These are phyloP conservation scores for Trachurus trachurus DNA, from an alignment of 2,797 vertebrate genomes.

Conservation along the genomic window DNA sequence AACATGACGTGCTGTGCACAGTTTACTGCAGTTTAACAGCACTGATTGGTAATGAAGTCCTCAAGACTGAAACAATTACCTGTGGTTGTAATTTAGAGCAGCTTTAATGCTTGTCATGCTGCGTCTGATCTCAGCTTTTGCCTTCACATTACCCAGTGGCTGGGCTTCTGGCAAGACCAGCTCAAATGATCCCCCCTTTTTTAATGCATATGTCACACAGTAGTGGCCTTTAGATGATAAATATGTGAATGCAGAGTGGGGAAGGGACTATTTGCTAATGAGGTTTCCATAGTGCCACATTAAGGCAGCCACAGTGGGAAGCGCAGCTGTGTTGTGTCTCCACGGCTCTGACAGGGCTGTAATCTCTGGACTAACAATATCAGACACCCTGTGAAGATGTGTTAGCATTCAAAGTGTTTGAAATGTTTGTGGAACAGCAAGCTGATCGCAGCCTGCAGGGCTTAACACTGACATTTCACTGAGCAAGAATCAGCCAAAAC, in stretches of 20 bases:
- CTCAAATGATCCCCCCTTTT: slow-evolving; percentile 17
- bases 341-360: slow-evolving; percentile 77
- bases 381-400: slow-evolving; percentile 80
- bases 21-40: slow-evolving; percentile 45
- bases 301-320: slow-evolving; percentile 73
- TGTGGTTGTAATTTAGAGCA: slow-evolving; percentile 47
- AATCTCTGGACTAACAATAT: slow-evolving; percentile 84
- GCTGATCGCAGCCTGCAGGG: slow-evolving; percentile 50
- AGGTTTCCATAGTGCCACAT: slow-evolving; percentile 78
- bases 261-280: slow-evolving; percentile 71
- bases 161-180: slow-evolving; percentile 27
- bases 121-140: slow-evolving; percentile 36
- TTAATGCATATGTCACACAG: slow-evolving; percentile 52
- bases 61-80: slow-evolving; percentile 48
- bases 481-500: slow-evolving; percentile 36
- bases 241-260: slow-evolving; percentile 52
- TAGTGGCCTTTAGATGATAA: slow-evolving; percentile 57
- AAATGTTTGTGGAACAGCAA: slow-evolving; percentile 73
- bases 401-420: slow-evolving; percentile 77
- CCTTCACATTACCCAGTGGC: slow-evolving; percentile 14
- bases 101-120: slow-evolving; percentile 28
- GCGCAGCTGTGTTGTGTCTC: slow-evolving; percentile 81
- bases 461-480: slow-evolving; percentile 60
- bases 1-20: slow-evolving; percentile 29
- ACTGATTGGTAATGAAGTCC: slow-evolving; percentile 51